Evolutionary conservation across 2,888 invertebrate species (phyloP).

Genomic region (Papilio gigon): DNA sequence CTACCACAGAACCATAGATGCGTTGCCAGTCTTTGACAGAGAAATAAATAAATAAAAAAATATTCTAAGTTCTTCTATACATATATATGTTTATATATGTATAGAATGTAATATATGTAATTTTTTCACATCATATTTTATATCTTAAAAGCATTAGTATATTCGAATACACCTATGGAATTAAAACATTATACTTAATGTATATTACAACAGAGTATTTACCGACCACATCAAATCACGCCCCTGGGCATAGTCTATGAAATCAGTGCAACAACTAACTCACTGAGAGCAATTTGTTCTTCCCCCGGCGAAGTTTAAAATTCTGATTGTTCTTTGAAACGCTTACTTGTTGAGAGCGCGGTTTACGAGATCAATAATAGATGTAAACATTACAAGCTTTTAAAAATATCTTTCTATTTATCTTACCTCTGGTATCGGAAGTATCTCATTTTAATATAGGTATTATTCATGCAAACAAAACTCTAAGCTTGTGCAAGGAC

Average conservation of each 20-base stretch:
- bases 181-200: slow-evolving; percentile 17
- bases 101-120: too few relatives aligned
- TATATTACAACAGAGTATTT: slow-evolving; percentile 21
- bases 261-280: slow-evolving; percentile 36
- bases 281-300: slow-evolving; percentile 36
- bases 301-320: slow-evolving; percentile 24
- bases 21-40: too few relatives aligned
- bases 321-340: slow-evolving; percentile 24
- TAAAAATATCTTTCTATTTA: neutral
- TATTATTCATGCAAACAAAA: too few relatives aligned
- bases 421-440: neutral
- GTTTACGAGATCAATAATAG: slow-evolving; percentile 29
- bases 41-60: too few relatives aligned
- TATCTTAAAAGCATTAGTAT: too few relatives aligned
- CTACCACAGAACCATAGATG: too few relatives aligned
- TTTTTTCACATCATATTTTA: too few relatives aligned
- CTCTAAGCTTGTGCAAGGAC: too few relatives aligned
- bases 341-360: slow-evolving; percentile 15
- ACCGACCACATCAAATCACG: slow-evolving; percentile 29
- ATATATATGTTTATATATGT: too few relatives aligned
- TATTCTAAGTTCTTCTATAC: too few relatives aligned
- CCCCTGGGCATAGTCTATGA: slow-evolving; percentile 29
- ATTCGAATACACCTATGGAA: slow-evolving; percentile 3
- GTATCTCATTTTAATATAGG: neutral
- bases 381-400: neutral